Percentiles rank a stretch among this genome's conserved stretches.
These are phyloP conservation scores for Platerodrilus igneus DNA, from an alignment of 2,888 invertebrate species.

Conservation along the genomic window DNA sequence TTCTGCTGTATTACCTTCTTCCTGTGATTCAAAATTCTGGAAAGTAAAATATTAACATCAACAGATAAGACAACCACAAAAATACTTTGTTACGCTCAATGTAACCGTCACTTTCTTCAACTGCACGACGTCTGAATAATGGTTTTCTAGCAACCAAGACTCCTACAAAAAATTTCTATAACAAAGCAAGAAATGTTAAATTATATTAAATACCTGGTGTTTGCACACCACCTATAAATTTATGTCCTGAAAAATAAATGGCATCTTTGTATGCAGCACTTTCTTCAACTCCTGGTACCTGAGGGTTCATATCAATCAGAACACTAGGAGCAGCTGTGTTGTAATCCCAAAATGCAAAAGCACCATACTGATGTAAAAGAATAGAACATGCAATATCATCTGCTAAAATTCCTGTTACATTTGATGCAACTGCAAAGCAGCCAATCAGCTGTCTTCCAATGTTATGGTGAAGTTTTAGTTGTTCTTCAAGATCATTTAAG, in stretches of 20 bases:
- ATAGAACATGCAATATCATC: conserved; percentile 80
- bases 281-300: conserved; percentile 63
- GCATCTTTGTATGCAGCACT: conserved; percentile 79
- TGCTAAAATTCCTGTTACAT: conserved; percentile 81
- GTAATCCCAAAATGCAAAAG: conserved; percentile 86
- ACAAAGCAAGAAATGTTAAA: too few relatives aligned
- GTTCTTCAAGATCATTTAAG: conserved; percentile 67
- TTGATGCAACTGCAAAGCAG: conserved; percentile 81
- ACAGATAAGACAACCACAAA: too few relatives aligned
- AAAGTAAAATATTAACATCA: conserved; percentile 21
- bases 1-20: conserved; percentile 74
- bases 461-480: conserved; percentile 59
- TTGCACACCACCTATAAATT: conserved; percentile 86
- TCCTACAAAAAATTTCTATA: conserved; percentile 49
- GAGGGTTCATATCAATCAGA: conserved; percentile 80
- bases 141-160: conserved; percentile 61
- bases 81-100: conserved; percentile 43
- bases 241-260: conserved; percentile 83
- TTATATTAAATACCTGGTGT: conserved; percentile 65
- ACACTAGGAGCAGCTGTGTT: conserved; percentile 79
- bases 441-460: conserved; percentile 70
- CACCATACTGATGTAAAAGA: conserved; percentile 76
- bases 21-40: conserved; percentile 58
- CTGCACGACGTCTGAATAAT: conserved; percentile 49
- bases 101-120: conserved; percentile 44